Base-by-base conservation (phyloP, 2,797 vertebrate species). In the Hydrolagus colliei region DNA sequence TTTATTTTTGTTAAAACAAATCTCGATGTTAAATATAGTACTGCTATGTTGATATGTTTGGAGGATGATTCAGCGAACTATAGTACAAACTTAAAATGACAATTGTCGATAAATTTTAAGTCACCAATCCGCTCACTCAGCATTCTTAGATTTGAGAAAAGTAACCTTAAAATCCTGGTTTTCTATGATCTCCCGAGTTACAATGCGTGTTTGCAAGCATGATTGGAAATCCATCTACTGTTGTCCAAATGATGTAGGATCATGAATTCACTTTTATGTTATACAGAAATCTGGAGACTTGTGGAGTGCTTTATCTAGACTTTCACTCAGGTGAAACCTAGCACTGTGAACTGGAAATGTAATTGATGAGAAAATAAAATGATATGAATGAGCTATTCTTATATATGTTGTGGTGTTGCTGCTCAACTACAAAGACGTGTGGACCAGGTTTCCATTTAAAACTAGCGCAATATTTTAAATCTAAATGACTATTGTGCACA, bases 1-100 rank as follows among this genome's bases (percentile, higher is more conserved):
- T 86, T 76, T 87, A 87, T 86, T 87, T 88, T 88, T 84, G 71
- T 86, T 86, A 68, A 65, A 86, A 87, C 76, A 79, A 20, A 85
- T 84, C 65, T 59, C 86, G 86, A 72, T 87, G 85, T 62, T 77
- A 86, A 86, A 86, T 84, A 86, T 86, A 85, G 68, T 79, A 32
- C 41, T 52, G 41, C 41, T 3, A 3, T 52, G 41, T 22, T 32
- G 13, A n/a, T 22, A 27, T 35, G 63, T 80, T 65, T 35, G 27
- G 78, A 61, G 52, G 16, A 20, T 77, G 61, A 79, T 27, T 65
- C 65, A 59, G 18, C 62, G 61, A 79, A 3, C 61, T 79, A 63
- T 59, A 63, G 61, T 27, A 35, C 7, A 12, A 67, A 8, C 27
- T 13, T 27, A 67, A 1, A 14, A 2, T 80, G 62, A 5, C 22